These are phyloP conservation scores for Caradrina kadenii DNA, from an alignment of 2,888 invertebrate species.

Conservation along the genomic window DNA sequence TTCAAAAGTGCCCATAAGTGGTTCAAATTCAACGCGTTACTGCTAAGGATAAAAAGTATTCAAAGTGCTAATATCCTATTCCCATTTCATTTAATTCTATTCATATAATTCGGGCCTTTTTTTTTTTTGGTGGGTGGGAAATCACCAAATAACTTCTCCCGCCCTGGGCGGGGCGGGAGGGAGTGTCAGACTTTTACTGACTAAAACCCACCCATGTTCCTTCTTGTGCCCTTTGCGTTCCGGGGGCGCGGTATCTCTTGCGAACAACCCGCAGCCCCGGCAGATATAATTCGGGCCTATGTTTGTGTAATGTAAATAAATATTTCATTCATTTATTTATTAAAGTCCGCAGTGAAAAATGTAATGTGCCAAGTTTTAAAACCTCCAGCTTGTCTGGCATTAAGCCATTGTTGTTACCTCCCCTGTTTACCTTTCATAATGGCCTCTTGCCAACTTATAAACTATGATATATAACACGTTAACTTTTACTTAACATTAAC, in stretches of 20 bases:
- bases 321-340: slow-evolving; percentile 17
- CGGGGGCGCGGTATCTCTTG: too few relatives aligned
- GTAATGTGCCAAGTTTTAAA: slow-evolving; percentile 62
- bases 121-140: too few relatives aligned
- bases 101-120: not conserved
- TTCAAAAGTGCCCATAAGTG: too few relatives aligned
- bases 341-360: slow-evolving; percentile 47
- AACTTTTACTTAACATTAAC: slow-evolving; percentile 49
- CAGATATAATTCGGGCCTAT: too few relatives aligned
- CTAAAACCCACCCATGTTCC: too few relatives aligned
- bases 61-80: not conserved
- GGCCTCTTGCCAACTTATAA: slow-evolving; percentile 61
- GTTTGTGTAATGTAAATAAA: slow-evolving; percentile 1
- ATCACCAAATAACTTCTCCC: too few relatives aligned
- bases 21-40: not conserved
- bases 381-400: slow-evolving; percentile 63
- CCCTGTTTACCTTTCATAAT: slow-evolving; percentile 65
- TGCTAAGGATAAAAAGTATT: not conserved
- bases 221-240: too few relatives aligned
- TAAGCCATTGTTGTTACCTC: slow-evolving; percentile 67
- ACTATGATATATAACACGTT: slow-evolving; percentile 40
- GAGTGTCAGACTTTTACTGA: too few relatives aligned
- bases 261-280: too few relatives aligned
- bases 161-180: too few relatives aligned
- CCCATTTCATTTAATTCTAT: not conserved